Percentiles rank a stretch among this genome's conserved stretches.
Evolutionary conservation across 2,888 invertebrate genomes (phyloP).

Genomic region (Clepsis dumicolana): DNA sequence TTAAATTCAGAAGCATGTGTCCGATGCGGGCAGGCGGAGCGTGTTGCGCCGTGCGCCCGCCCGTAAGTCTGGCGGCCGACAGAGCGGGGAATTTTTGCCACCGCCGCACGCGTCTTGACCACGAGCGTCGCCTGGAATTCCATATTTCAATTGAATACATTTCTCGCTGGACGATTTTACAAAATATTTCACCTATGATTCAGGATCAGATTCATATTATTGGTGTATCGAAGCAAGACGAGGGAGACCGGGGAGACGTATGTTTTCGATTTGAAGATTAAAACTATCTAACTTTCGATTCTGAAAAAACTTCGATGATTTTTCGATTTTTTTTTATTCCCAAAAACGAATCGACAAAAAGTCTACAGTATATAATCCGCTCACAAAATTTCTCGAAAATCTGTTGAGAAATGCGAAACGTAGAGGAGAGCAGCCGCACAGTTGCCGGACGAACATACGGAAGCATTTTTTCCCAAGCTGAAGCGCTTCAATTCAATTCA

Average conservation of each 20-base stretch:
- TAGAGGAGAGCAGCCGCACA: too few relatives aligned
- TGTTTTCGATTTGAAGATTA: neutral
- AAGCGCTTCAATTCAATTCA: too few relatives aligned
- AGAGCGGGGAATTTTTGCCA: conserved; percentile 47
- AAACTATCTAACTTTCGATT: neutral
- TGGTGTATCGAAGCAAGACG: neutral
- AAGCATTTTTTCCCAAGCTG: too few relatives aligned
- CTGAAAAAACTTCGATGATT: too few relatives aligned
- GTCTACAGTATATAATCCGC: too few relatives aligned
- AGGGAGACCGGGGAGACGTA: neutral
- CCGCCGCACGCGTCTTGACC: conserved; percentile 47
- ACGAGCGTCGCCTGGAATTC: conserved; percentile 42
- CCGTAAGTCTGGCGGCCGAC: conserved; percentile 40
- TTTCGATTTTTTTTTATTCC: too few relatives aligned
- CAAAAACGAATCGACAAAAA: too few relatives aligned
- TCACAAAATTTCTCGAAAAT: too few relatives aligned
- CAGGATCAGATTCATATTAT: neutral
- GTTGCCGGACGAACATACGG: too few relatives aligned
- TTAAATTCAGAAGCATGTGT: neutral
- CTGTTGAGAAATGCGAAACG: too few relatives aligned
- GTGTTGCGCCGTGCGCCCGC: conserved; percentile 3
- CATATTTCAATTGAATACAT: conserved; percentile 47
- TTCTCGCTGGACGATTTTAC: conserved; percentile 22
- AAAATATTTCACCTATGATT: conserved; percentile 4
- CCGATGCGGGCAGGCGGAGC: neutral